phyloP scores from a whole-genome alignment of 2,797 vertebrate genomes.

The Neosilurus hyrtlii region DNA sequence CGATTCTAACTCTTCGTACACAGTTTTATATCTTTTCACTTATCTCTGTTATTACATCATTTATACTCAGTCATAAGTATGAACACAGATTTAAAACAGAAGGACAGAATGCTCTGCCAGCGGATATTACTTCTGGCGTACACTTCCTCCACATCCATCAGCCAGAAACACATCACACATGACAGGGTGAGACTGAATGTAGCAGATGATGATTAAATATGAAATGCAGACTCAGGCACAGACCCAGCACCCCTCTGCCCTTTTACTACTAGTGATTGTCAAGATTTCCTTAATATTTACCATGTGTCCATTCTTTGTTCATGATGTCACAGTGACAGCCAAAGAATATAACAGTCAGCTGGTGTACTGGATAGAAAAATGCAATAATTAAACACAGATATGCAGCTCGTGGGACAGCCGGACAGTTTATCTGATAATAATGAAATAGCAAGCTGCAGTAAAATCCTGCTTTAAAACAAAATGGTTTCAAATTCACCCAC shows the following conservation, averaged over 20 bases:
- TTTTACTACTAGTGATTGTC: slow-evolving; percentile 6
- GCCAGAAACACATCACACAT: slow-evolving; percentile 26
- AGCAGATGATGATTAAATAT: slow-evolving; percentile 37
- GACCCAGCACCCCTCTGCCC: slow-evolving; percentile 5
- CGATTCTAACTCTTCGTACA: neutral
- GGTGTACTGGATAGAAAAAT: slow-evolving; percentile 24
- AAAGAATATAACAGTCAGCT: neutral
- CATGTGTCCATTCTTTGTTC: slow-evolving; percentile 21
- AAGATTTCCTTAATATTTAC: slow-evolving; percentile 26
- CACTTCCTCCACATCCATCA: slow-evolving; percentile 31
- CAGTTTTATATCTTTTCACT: neutral
- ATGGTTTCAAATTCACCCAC: neutral
- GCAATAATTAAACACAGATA: slow-evolving; percentile 11
- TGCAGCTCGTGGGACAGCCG: neutral
- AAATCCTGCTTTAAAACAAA: slow-evolving; percentile 5
- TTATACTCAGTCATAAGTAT: neutral
- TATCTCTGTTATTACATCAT: neutral
- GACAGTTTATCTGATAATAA: slow-evolving; percentile 4
- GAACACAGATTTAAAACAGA: slow-evolving; percentile 15
- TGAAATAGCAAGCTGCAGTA: neutral
- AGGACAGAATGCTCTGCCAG: slow-evolving; percentile 26
- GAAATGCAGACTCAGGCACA: slow-evolving; percentile 25
- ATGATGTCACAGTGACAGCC: slow-evolving; percentile 8
- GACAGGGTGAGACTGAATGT: slow-evolving; percentile 14
- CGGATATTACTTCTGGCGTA: slow-evolving; percentile 33